Percentiles rank a stretch among this genome's conserved stretches.
These are phyloP conservation scores for Trissolcus japonicus DNA, from an alignment of 2,888 invertebrate genomes.

Conservation along the genomic window DNA sequence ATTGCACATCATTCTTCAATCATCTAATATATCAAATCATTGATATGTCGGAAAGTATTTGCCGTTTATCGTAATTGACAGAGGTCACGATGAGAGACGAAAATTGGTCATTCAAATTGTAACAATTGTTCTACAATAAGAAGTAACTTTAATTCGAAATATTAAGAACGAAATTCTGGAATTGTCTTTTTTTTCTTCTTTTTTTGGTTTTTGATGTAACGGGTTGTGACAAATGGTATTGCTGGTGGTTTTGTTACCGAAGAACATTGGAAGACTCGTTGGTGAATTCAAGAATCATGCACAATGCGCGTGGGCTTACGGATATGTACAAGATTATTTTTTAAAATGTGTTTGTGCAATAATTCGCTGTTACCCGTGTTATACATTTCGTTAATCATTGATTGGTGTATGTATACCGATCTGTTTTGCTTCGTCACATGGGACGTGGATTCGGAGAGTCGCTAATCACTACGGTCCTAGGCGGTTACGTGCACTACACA, in stretches of 20 bases:
- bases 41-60: constrained; percentile 34
- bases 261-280: constrained; percentile 39
- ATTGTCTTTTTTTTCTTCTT: no score
- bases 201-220: no score
- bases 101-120: no score
- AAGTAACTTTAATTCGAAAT: no score
- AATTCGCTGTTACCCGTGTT: constrained; percentile 28
- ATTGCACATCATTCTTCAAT: constrained; percentile 53
- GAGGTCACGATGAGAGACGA: not conserved
- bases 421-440: not conserved
- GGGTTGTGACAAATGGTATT: no score
- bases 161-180: no score
- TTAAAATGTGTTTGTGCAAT: not conserved
- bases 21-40: constrained; percentile 27
- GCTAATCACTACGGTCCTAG: no score
- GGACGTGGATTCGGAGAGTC: no score
- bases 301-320: constrained; percentile 22
- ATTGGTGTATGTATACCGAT: constrained; percentile 28
- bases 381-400: constrained; percentile 26
- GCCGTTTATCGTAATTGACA: constrained; percentile 20
- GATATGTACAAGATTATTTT: constrained; percentile 33
- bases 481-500: not conserved
- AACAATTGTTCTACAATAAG: no score
- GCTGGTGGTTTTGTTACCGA: not conserved
- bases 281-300: constrained; percentile 44